Evolutionary conservation across 2,888 invertebrate species (phyloP).

Genomic region (Troglohyphantes excavatus): DNA sequence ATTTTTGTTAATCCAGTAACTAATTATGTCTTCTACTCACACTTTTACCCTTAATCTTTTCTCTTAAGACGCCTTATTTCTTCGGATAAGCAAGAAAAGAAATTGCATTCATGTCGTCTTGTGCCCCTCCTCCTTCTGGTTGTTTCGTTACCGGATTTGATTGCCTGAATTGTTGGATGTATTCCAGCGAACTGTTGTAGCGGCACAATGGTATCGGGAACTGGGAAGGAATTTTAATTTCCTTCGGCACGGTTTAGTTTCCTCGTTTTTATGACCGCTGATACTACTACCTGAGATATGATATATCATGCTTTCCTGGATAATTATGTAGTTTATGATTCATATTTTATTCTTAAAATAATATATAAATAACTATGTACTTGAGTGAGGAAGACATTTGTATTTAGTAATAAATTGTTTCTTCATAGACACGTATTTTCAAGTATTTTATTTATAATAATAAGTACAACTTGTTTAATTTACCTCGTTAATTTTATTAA

Average conservation of each 20-base stretch:
- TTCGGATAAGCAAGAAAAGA: constrained; percentile 34
- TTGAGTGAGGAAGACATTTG: too few species aligned
- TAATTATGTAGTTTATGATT: too few species aligned
- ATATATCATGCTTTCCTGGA: too few species aligned
- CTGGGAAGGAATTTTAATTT: constrained; percentile 48
- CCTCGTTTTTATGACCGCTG: too few species aligned
- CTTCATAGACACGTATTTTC: too few species aligned
- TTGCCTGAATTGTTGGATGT: constrained; percentile 38
- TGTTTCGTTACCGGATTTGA: constrained; percentile 50
- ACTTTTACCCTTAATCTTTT: constrained; percentile 19
- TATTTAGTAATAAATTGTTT: too few species aligned
- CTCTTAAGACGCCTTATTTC: constrained; percentile 20
- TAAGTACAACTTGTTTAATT: too few species aligned
- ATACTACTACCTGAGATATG: too few species aligned
- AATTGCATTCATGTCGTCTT: constrained; percentile 46
- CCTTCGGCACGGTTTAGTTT: constrained; percentile 17
- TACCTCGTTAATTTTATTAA: too few species aligned
- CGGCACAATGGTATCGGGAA: constrained; percentile 24
- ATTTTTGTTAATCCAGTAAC: background rate
- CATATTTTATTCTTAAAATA: too few species aligned
- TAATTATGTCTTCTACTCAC: constrained; percentile 26
- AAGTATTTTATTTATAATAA: too few species aligned
- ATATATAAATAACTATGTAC: too few species aligned
- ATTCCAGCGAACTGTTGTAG: constrained; percentile 13
- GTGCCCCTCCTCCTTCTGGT: constrained; percentile 51